Evolutionary conservation across 2,113 vertebrate genomes (phyloP).

Genomic region (Apeltes quadracus): DNA sequence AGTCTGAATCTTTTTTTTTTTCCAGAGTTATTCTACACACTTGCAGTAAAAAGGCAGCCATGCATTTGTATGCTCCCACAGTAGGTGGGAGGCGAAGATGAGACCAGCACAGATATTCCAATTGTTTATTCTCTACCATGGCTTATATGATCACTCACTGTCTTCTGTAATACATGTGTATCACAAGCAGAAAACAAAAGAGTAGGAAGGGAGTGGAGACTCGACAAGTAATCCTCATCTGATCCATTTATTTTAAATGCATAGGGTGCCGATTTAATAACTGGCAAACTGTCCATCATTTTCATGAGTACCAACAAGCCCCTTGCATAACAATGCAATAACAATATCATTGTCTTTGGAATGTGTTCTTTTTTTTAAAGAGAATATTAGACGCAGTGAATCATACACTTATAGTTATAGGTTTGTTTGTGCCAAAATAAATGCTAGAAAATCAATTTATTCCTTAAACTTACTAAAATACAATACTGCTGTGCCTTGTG

Average conservation of each 20-base stretch:
- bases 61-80: constrained; percentile 30
- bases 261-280: constrained; percentile 44
- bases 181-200: constrained; percentile 38
- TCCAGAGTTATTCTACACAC: constrained; percentile 17
- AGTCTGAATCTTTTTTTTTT: constrained; percentile 48
- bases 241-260: constrained; percentile 67
- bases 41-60: constrained; percentile 23
- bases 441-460: neutral
- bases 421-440: neutral
- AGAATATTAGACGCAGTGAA: neutral
- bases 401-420: neutral
- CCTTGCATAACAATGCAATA: neutral
- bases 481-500: neutral
- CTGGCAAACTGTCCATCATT: constrained; percentile 34
- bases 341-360: neutral
- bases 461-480: neutral
- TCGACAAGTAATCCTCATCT: constrained; percentile 61
- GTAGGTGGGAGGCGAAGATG: constrained; percentile 41
- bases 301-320: neutral
- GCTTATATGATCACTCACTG: constrained; percentile 57
- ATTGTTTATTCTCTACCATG: constrained; percentile 54
- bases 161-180: constrained; percentile 41
- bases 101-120: constrained; percentile 58
- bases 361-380: neutral
- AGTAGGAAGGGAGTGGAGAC: constrained; percentile 25